Evolutionary conservation across 1,140 invertebrate species (phyloP), one percentile per base, ranked within the genome.

Genomic region (Chironomus striatipennis): DNA sequence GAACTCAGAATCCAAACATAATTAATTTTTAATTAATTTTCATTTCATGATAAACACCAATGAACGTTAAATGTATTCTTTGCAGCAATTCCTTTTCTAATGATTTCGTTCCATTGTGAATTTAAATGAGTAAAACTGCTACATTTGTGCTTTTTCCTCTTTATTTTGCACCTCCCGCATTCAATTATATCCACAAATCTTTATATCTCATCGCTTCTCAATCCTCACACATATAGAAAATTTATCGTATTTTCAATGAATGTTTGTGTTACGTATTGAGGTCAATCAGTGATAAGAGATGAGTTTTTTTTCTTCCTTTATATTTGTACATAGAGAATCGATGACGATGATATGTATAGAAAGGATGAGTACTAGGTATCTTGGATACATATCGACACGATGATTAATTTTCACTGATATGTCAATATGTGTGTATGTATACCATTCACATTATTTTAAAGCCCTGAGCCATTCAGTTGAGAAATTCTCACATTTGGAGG

Each of bases 21-120:
- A 57, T 57, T 57, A 57, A 57, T 57, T 57, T 57, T 57, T 57
- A 57, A 57, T 57, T 57, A 57, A 57, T 57, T 57, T 57, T 57
- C 47, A 57, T n/a, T 12, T 12, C n/a, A 10, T 15, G 47, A n/a
- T 57, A n/a, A 57, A 57, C 5, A 57, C 47, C 9, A 57, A 57
- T 12, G 4, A 15, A 57, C 15, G 12, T 57, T 57, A 10, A 57
- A 57, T 57, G 12, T 2, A 34, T 34, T 34, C n/a, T n/a, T 34
- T 34, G 24, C 24, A 34, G 24, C 2, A 34, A 5, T 34, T 34
- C 24, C 47, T 57, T n/a, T 57, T 15, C 4, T n/a, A 15, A n/a
- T 57, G 47, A 57, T 5, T 5, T 57, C n/a, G 4, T 15, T 57
- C 12, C 47, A 57, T 57, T 57, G 47, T 57, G 47, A 57, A 57